phyloP scores from a whole-genome alignment of 2,888 invertebrate species.

The Alentia gelatinosa region DNA sequence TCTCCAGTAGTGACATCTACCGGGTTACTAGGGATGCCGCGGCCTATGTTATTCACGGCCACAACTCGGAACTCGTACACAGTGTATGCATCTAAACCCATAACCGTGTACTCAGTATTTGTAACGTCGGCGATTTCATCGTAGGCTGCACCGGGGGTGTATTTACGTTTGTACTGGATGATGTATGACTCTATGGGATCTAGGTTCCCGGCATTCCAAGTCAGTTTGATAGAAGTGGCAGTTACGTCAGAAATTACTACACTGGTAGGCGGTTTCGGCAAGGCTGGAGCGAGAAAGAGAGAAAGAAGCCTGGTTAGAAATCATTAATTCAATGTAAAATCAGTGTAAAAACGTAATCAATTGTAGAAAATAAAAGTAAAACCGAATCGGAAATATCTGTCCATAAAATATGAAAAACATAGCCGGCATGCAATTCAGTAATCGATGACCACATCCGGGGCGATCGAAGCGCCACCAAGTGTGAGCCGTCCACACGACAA shows the following conservation, averaged over 20 bases:
- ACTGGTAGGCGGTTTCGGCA: conserved; percentile 94
- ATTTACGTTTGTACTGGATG: conserved; percentile 97
- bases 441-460: conserved; percentile 50
- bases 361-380: not conserved
- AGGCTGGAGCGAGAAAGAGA: conserved; percentile 84
- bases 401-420: conserved; percentile 38
- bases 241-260: conserved; percentile 95
- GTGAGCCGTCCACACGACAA: not conserved
- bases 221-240: conserved; percentile 93
- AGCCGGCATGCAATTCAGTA: conserved; percentile 41
- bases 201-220: conserved; percentile 86
- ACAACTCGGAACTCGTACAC: conserved; percentile 98
- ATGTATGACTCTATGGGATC: conserved; percentile 95
- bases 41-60: conserved; percentile 95
- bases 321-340: not conserved
- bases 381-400: not conserved
- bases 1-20: conserved; percentile 97
- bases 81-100: conserved; percentile 91
- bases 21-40: conserved; percentile 93
- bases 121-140: conserved; percentile 96
- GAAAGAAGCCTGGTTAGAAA: conserved; percentile 55
- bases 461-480: conserved; percentile 20
- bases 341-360: not conserved
- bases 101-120: conserved; percentile 93
- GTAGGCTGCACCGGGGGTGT: conserved; percentile 84